A percentile compares a stretch with the other conserved stretches of the same genome.
phyloP scores from a whole-genome alignment of 92 coral and sea anemone species.

The Desmophyllum pertusum region DNA sequence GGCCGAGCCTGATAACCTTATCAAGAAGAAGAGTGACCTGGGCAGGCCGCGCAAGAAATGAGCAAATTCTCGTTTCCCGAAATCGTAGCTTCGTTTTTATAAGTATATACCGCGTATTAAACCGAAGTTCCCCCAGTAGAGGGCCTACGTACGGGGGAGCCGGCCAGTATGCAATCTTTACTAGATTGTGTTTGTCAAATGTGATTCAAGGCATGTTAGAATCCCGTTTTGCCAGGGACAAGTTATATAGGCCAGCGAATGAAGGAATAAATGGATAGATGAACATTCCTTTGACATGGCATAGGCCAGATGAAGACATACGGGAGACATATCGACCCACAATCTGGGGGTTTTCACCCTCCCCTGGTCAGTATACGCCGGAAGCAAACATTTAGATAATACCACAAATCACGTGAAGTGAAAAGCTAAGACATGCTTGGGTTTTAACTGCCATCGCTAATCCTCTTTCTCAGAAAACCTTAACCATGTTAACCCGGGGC shows the following conservation, averaged over 20 bases:
- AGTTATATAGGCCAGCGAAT: not conserved
- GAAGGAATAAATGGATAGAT: not conserved
- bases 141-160: no score
- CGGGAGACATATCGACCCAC: not conserved
- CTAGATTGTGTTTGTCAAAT: not conserved
- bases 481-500: no score
- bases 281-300: not conserved
- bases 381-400: not conserved
- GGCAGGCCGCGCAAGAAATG: conserved; percentile 47
- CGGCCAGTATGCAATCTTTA: not conserved
- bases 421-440: no score
- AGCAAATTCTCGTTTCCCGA: not conserved
- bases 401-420: no score
- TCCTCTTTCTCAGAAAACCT: no score
- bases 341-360: not conserved
- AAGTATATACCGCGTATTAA: no score
- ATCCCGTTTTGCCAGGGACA: not conserved
- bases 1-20: not conserved
- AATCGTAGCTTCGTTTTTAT: not conserved
- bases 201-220: not conserved
- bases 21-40: conserved; percentile 20
- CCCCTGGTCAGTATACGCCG: not conserved
- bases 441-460: not conserved
- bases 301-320: not conserved
- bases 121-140: no score